Base-by-base conservation (phyloP, 2,888 invertebrate species). In the Isotomurus palustris region DNA sequence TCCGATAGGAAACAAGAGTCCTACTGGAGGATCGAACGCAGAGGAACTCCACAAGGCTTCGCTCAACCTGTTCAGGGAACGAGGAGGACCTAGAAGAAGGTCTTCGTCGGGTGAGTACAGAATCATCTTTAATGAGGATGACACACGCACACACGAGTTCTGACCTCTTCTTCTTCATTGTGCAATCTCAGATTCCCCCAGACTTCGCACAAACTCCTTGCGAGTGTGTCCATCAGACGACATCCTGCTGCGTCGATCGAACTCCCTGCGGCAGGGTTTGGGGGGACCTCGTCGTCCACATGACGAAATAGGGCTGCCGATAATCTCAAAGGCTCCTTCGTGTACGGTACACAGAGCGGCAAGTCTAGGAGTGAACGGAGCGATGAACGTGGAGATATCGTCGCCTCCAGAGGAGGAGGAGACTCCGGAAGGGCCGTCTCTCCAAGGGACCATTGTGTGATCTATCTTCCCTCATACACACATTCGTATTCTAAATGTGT, bases 261-360 rank as follows among this genome's bases (percentile, higher is more conserved):
- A 88, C 73, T 91, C 90, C 6, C 77, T 91, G 60, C 80, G 91
- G 17, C 90, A 91, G 75, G 91, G 91, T 3, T 77, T 91, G 51
- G 82, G 84, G 57, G 83, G 81, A 68, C 80, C 83, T 83, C 49
- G 74, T 35, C 52, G 56, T n/a, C 54, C 56, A 29, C 66, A 62
- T 44, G 70, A 70, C 12, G 70, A 70, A 63, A 70, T 70, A 51
- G 70, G 70, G 24, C 53, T 70, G 2, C 70, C 70, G 25, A 52
- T 57, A 2, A 53, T 67, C 27, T 55, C 63, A 5, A 52, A 57
- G 40, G 56, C 25, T n/a, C 52, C 38, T 1, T 44, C 35, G 38
- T 41, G 32, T 32, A 19, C 51, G 14, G 25, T 36, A 5, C 32
- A 14, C 5, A 21, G 50, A 50, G 27, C 50, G 12, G 3, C 50